phyloP scores from a whole-genome alignment of 1,140 invertebrate species.

The Oppia nitens region DNA sequence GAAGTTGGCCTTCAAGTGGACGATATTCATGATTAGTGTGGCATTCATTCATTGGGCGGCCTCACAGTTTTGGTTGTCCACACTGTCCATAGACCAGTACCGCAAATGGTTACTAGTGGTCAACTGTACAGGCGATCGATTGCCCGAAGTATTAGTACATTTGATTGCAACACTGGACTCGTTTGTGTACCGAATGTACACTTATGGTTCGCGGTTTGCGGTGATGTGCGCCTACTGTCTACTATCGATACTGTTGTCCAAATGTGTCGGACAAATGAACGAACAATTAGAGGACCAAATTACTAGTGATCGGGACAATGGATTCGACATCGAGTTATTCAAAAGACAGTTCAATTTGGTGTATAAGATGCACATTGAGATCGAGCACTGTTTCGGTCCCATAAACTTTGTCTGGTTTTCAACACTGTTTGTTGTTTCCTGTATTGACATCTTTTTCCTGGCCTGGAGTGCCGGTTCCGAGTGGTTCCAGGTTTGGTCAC shows the following conservation, averaged over 20 bases:
- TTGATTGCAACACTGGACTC: slow-evolving; percentile 7
- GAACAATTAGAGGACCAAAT: not conserved
- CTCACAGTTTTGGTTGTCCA: slow-evolving; percentile 7
- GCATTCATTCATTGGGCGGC: slow-evolving; percentile 1
- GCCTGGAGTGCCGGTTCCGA: slow-evolving; percentile 7
- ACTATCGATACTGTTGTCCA: slow-evolving; percentile 4
- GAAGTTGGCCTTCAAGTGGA: not conserved
- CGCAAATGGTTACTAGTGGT: slow-evolving; percentile 2
- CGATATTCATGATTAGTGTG: not conserved
- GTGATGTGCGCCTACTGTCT: slow-evolving; percentile 11
- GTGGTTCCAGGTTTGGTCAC: slow-evolving; percentile 9
- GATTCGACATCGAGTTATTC: slow-evolving; percentile 3
- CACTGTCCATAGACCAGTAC: slow-evolving; percentile 1
- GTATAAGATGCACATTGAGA: slow-evolving; percentile 8
- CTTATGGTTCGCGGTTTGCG: not conserved
- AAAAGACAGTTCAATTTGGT: slow-evolving; percentile 7
- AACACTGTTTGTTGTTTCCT: slow-evolving; percentile 9
- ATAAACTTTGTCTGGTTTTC: slow-evolving; percentile 9
- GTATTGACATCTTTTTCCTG: slow-evolving; percentile 12
- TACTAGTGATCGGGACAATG: not conserved
- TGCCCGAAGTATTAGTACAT: not conserved
- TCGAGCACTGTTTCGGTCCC: slow-evolving; percentile 9
- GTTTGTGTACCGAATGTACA: slow-evolving; percentile 11
- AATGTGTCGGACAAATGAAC: slow-evolving; percentile 1
- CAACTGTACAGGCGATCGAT: not conserved